phyloP scores from a whole-genome alignment of 2,113 vertebrate genomes.

The Larimichthys polyactis region DNA sequence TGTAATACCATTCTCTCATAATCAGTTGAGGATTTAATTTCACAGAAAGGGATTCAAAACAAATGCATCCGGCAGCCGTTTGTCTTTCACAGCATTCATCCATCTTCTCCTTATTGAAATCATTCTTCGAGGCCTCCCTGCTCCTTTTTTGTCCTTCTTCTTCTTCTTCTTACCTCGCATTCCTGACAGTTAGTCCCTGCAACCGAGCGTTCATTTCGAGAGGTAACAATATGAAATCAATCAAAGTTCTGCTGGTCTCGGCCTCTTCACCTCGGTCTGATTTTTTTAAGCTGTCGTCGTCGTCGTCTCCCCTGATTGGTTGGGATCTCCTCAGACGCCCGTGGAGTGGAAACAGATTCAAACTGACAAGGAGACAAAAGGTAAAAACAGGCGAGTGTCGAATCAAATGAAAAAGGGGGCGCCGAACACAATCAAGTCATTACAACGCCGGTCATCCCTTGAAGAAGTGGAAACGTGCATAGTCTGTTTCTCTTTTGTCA shows the following conservation, averaged over 20 bases:
- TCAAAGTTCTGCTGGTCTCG: constrained; percentile 39
- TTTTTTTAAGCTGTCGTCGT: constrained; percentile 30
- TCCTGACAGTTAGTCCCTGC: constrained; percentile 20
- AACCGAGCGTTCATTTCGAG: constrained; percentile 35
- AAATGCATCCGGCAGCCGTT: constrained; percentile 69
- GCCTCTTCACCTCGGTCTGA: constrained; percentile 31
- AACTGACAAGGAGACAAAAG: constrained; percentile 32
- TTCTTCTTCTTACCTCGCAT: neutral
- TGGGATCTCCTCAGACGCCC: constrained; percentile 3
- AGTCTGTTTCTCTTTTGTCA: constrained; percentile 34
- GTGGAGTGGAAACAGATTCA: constrained; percentile 41
- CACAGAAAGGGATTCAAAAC: constrained; percentile 75
- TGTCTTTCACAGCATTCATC: constrained; percentile 71
- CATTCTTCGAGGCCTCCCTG: constrained; percentile 54
- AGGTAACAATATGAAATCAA: constrained; percentile 61
- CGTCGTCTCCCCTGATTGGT: constrained; percentile 27
- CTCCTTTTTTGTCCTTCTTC: constrained; percentile 12
- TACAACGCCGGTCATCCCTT: constrained; percentile 21
- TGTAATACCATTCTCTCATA: constrained; percentile 79
- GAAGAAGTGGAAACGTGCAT: constrained; percentile 24
- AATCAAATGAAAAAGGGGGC: constrained; percentile 34
- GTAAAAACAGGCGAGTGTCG: constrained; percentile 23
- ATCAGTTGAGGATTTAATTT: constrained; percentile 83
- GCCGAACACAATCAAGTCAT: constrained; percentile 37
- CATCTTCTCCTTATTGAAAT: constrained; percentile 71